A percentile compares a stretch with the other conserved stretches of the same genome.
These are phyloP conservation scores for Pachycephala philippinensis DNA, from an alignment of 2,113 vertebrate species.

Conservation along the genomic window DNA sequence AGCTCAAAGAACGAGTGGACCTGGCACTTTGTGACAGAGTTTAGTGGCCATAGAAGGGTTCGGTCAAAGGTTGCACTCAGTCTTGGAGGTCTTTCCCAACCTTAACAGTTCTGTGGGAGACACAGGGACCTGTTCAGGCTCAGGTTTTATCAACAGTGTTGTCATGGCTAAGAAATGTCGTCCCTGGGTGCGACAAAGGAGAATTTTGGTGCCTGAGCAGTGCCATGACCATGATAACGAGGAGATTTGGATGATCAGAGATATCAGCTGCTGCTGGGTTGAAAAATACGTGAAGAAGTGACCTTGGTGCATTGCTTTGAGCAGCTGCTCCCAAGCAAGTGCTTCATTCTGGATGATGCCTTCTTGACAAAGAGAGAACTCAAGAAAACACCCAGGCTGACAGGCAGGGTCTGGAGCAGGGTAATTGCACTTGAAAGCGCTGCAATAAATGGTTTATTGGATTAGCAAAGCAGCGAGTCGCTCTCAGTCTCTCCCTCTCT, in stretches of 20 bases:
- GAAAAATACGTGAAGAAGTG: accelerated
- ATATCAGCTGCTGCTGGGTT: background rate
- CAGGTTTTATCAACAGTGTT: background rate
- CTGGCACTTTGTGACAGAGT: background rate
- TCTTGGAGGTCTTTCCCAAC: background rate
- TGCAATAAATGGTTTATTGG: background rate
- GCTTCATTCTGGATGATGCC: background rate
- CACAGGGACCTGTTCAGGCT: background rate
- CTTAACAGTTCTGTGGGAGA: accelerated
- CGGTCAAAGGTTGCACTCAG: background rate
- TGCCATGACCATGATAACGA: background rate
- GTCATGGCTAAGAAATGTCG: background rate
- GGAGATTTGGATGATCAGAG: background rate
- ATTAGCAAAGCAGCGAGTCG: background rate
- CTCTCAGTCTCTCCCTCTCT: background rate
- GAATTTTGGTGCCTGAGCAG: background rate
- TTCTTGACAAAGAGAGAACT: slow-evolving; percentile 25
- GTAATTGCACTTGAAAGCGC: background rate
- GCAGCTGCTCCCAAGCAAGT: background rate
- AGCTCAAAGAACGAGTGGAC: background rate
- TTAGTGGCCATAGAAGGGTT: background rate
- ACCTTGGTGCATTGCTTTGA: background rate
- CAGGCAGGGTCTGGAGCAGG: background rate
- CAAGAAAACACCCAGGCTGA: background rate
- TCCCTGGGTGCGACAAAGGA: background rate